A percentile compares a stretch with the other conserved stretches of the same genome.
Evolutionary conservation across 2,797 vertebrate genomes (phyloP).

Genomic region (Oceanodroma leucorhoa): DNA sequence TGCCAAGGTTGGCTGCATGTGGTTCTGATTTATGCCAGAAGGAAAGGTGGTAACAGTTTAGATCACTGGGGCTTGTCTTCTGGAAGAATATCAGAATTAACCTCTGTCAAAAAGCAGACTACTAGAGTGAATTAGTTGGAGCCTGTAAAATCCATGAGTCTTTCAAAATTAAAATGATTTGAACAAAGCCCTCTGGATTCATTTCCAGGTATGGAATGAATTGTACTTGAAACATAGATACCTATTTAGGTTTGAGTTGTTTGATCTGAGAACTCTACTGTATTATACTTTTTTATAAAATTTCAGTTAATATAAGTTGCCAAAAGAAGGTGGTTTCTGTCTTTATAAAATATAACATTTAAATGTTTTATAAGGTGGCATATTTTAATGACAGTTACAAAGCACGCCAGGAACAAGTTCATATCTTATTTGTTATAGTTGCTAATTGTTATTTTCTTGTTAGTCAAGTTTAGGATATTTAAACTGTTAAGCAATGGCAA

Average conservation of each 20-base stretch:
- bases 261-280: not conserved
- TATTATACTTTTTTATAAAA: not conserved
- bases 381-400: not conserved
- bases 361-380: not conserved
- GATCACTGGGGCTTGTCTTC: not conserved
- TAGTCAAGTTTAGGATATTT: not conserved
- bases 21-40: not conserved
- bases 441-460: not conserved
- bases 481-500: not conserved
- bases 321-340: not conserved
- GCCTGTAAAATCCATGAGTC: not conserved
- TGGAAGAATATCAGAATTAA: not conserved
- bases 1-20: not conserved
- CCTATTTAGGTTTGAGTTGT: not conserved
- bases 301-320: not conserved
- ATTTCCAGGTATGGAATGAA: not conserved
- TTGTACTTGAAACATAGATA: not conserved
- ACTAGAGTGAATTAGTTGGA: not conserved
- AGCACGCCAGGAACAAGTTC: not conserved
- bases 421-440: not conserved
- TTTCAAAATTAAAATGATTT: not conserved
- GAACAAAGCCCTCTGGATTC: not conserved
- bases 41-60: not conserved
- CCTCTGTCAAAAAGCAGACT: not conserved
- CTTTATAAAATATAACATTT: not conserved